Percentiles rank a stretch among this genome's conserved stretches.
These are phyloP conservation scores for Turritopsis rubra DNA, from an alignment of 30 jellyfish, hydroid and myxozoan species.

Conservation along the genomic window DNA sequence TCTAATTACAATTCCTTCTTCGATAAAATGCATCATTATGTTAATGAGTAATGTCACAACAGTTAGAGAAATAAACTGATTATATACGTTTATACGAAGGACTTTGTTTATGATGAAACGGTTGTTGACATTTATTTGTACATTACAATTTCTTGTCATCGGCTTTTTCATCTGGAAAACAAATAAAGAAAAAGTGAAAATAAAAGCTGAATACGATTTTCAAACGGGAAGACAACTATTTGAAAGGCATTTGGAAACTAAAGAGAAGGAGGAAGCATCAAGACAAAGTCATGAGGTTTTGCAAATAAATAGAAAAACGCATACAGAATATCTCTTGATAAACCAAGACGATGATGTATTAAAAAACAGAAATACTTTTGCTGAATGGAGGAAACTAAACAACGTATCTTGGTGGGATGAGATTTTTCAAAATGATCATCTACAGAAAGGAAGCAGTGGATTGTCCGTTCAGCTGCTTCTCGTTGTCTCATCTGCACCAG, in stretches of 20 bases:
- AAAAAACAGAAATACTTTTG: not conserved
- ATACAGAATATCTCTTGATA: not conserved
- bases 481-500: conserved; percentile 12
- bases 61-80: too few species aligned
- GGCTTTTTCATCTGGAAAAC: not conserved
- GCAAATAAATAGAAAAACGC: not conserved
- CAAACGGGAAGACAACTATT: not conserved
- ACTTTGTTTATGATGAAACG: not conserved
- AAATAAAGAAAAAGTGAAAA: not conserved
- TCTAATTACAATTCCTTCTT: too few species aligned
- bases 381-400: not conserved
- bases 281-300: not conserved
- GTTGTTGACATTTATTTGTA: not conserved
- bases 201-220: not conserved
- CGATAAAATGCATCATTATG: too few species aligned
- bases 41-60: too few species aligned
- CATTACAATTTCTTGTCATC: not conserved
- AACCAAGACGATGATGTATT: not conserved
- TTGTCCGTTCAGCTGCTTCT: not conserved
- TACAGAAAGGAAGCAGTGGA: not conserved
- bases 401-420: not conserved
- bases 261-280: not conserved
- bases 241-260: not conserved
- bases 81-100: too few species aligned
- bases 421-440: not conserved